Evolutionary conservation across 2,113 vertebrate species (phyloP), one percentile per base, ranked within the genome.

Genomic region (Polypterus bichir): DNA sequence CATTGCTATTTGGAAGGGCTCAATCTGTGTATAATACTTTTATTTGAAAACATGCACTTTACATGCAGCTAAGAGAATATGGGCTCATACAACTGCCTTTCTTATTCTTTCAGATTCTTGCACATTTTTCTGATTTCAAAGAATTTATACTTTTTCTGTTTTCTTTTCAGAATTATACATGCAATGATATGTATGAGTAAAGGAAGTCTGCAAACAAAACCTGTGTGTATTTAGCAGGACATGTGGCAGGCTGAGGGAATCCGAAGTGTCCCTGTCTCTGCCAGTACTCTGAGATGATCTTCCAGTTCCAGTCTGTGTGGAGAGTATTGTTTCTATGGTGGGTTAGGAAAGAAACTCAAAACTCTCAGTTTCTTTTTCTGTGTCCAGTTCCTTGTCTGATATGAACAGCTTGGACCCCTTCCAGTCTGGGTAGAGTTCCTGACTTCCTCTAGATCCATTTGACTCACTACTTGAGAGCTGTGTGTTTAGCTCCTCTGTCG

Each of bases 331-430:
- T 77, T 89, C 88, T 64, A 81, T 62, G 53, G 86, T 71, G 0
- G 85, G 86, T 65, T 78, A 84, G 0, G 82, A 82, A 65, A 85
- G 68, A 69, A 84, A 83, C 71, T 91, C 86, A 49, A 89, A 85
- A 68, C 78, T 81, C 76, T 85, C 86, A 65, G 79, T 79, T 69
- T 75, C 78, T 64, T 79, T 61, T 76, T 86, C 88, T 11, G 80
- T 66, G 10, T 89, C 86, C 65, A 86, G 71, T 73, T 98, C 92
- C 77, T 91, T 86, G 75, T 95, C 92, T 6, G 88, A 87, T 81
- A 97, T 92, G 78, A 97, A 94, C 76, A 96, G 89, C 81, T 90
- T 89, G 54, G 91, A 89, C 73, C 94, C 92, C 61, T 85, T 89
- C 93, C 93, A 98, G 64, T 88, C 88, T 44, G 82, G 83, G 68